These are phyloP conservation scores for Drosophila kokeensis DNA, from an alignment of 2,888 invertebrate species.

Conservation along the genomic window DNA sequence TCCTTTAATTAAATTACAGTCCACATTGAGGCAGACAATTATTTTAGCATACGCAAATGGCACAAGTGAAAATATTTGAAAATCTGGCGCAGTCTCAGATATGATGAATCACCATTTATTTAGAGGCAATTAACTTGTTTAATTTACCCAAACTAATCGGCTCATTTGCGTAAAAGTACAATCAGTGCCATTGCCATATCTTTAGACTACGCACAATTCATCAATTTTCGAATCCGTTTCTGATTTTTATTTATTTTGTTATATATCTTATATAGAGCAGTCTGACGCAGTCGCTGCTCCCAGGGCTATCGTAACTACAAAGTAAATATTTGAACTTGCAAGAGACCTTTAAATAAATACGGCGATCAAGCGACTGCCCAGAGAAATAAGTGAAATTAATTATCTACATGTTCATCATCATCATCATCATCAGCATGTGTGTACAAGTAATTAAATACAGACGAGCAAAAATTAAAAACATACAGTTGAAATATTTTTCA, in stretches of 20 bases:
- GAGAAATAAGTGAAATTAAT: conserved; percentile 69
- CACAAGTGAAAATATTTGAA: conserved; percentile 7
- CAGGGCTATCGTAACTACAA: conserved; percentile 67
- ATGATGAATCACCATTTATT: conserved; percentile 30
- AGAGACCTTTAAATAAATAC: conserved; percentile 58
- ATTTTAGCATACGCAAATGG: conserved; percentile 1
- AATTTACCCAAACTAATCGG: conserved; percentile 71
- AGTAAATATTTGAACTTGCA: conserved; percentile 73
- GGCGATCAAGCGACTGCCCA: conserved; percentile 54
- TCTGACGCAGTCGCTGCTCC: conserved; percentile 34
- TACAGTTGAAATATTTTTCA: conserved; percentile 40
- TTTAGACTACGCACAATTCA: conserved; percentile 58
- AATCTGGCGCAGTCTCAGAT: conserved; percentile 17
- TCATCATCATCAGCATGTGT: conserved; percentile 8
- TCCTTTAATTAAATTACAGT: not conserved
- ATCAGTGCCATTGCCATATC: conserved; percentile 43
- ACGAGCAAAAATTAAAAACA: conserved; percentile 65
- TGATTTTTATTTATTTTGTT: conserved; percentile 15
- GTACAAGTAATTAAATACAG: conserved; percentile 74
- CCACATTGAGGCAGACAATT: conserved; percentile 3
- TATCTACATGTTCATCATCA: conserved; percentile 56
- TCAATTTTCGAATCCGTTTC: conserved; percentile 43
- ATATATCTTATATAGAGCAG: conserved; percentile 25
- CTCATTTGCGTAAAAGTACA: conserved; percentile 68
- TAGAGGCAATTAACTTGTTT: conserved; percentile 60